These are phyloP conservation scores for Aselliscus stoliczkanus DNA, from an alignment of 2,797 vertebrate species.

Conservation along the genomic window DNA sequence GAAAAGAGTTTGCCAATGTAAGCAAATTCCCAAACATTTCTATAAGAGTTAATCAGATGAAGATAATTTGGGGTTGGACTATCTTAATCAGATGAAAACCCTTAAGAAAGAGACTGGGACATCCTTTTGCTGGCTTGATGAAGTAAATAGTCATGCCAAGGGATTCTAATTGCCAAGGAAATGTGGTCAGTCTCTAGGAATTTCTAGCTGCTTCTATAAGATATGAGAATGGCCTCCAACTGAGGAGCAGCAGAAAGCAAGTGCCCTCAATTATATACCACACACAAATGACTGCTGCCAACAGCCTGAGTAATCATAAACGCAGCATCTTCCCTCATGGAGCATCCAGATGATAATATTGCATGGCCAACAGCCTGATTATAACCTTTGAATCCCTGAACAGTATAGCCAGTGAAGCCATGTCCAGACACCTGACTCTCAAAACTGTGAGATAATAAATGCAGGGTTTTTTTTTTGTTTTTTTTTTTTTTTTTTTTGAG, in stretches of 20 bases:
- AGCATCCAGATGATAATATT: not conserved
- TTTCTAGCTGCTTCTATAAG: accelerated
- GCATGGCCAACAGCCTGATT: not conserved
- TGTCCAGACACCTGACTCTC: not conserved
- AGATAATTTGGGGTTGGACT: not conserved
- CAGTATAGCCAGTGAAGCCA: not conserved
- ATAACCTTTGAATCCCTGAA: not conserved
- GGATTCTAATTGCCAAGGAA: not conserved
- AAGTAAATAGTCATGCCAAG: not conserved
- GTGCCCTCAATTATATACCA: not conserved
- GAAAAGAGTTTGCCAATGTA: not conserved
- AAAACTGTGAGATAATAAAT: not conserved
- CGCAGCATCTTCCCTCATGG: not conserved
- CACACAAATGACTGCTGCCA: not conserved
- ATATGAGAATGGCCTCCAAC: accelerated
- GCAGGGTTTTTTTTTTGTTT: not conserved
- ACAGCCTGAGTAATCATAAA: not conserved
- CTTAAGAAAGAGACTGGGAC: not conserved
- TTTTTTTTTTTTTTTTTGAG: no score
- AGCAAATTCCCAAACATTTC: not conserved
- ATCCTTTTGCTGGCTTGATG: not conserved
- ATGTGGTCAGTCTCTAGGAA: not conserved
- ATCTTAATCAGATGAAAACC: not conserved
- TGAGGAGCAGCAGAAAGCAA: not conserved
- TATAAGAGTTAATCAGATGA: not conserved